phyloP scores from a whole-genome alignment of 2,113 vertebrate species.

The Balaenoptera acutorostrata region DNA sequence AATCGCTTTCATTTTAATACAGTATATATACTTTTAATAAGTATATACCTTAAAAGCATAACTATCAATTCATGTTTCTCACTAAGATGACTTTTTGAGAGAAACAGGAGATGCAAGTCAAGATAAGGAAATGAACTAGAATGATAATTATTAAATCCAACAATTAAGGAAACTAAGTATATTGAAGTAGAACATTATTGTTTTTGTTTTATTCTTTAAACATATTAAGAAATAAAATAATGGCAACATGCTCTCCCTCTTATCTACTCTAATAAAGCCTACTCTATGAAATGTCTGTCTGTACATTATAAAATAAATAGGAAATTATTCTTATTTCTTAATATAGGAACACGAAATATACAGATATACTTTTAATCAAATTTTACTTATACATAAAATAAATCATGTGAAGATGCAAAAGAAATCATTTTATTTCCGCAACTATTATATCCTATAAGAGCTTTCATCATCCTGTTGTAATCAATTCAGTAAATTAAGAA shows the following conservation, averaged over 20 bases:
- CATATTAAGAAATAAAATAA: not conserved
- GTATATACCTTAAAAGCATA: not conserved
- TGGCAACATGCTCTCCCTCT: not conserved
- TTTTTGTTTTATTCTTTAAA: not conserved
- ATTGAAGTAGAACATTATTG: not conserved
- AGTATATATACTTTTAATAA: not conserved
- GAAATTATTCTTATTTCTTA: not conserved
- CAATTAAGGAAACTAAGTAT: not conserved
- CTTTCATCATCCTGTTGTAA: not conserved
- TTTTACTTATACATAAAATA: not conserved
- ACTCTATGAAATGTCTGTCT: not conserved
- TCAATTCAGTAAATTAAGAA: not conserved
- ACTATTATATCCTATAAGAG: not conserved
- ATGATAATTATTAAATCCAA: not conserved
- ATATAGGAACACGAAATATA: not conserved
- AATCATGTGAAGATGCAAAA: not conserved
- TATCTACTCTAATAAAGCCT: not conserved
- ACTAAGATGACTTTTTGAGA: not conserved
- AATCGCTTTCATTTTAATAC: not conserved
- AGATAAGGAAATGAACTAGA: not conserved
- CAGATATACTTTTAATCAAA: not conserved
- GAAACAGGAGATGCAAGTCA: not conserved
- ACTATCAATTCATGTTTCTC: not conserved
- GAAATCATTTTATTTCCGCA: not conserved
- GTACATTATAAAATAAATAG: not conserved